Base-by-base conservation (phyloP, 2,888 invertebrate species). In the Catocala fraxini region DNA sequence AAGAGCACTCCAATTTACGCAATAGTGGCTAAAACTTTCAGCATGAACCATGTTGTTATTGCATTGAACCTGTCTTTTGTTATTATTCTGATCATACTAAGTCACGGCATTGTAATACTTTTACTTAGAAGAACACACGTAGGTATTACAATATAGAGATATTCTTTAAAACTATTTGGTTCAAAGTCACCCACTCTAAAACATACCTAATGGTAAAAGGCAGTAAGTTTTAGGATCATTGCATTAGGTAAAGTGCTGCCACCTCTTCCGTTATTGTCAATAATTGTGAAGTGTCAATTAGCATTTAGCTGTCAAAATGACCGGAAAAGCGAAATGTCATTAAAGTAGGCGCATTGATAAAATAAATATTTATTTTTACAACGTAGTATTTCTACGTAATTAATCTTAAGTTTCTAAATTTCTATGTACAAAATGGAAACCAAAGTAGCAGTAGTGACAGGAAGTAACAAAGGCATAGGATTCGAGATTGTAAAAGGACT, bases 401-500 rank as follows among this genome's bases (percentile, higher is more conserved):
- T 77, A 78, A 73, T 80, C 58, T 72, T 79, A 71, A 79, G 74
- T 83, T 85, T 84, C 80, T 77, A 85, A 83, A 81, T 83, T 83
- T 81, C 76, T 86, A 83, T 84, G 87, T 90, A 90, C 87, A 91
- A 89, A 89, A 94, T 94, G 94, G 90, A 89, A 87, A 92, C 92
- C 88, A 93, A 93, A 92, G 93, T 94, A 86, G 94, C 94, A 75
- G 81, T 94, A 81, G 94, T 94, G 73, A 93, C 93, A 48, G 94
- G 94, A 66, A 83, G 87, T 65, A 94, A 94, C 77, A 92, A 84
- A 82, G 94, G 94, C 65, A 91, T 94, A 80, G 94, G 94, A 68
- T 93, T 89, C 75, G 92, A 93, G 81, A 93, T 94, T 64, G 93
- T 93, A 52, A 93, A 94, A 80, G 94, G 94, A 41, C 90, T 97